Conservation (phyloP, 1,140 invertebrate genomes). For the Cepaea nemoralis region DNA sequence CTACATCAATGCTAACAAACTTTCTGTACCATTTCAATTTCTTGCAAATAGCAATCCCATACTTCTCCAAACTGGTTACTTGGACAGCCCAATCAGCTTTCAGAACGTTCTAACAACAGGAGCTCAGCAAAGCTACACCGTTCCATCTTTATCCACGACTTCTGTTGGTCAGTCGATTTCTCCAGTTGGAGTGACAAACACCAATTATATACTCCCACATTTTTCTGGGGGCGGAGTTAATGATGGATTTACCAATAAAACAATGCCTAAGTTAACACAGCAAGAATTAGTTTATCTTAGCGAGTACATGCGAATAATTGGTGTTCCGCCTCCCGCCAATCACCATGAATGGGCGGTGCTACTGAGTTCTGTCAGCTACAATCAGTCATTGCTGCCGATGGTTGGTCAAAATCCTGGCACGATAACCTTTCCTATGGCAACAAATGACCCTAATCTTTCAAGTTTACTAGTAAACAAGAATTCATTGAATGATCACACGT, state of each 20-base stretch:
- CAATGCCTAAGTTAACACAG: neutral
- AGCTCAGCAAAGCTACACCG: neutral
- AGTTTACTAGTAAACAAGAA: neutral
- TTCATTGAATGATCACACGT: neutral
- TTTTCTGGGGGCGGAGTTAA: neutral
- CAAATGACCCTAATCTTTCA: neutral
- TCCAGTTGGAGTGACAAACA: neutral
- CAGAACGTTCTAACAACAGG: neutral
- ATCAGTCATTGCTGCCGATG: neutral
- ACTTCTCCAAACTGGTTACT: neutral
- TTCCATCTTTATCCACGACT: neutral
- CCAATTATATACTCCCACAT: neutral
- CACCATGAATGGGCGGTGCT: slow-evolving; percentile 52
- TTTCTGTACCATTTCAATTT: neutral
- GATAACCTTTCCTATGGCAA: neutral
- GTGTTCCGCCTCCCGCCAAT: slow-evolving; percentile 51
- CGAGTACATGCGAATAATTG: slow-evolving; percentile 59
- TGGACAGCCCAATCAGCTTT: neutral
- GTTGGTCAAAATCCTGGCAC: neutral
- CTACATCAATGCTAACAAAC: neutral
- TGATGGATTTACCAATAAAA: neutral
- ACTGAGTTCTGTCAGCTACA: slow-evolving; percentile 37
- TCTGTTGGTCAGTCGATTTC: neutral
- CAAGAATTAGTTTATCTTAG: slow-evolving; percentile 54
- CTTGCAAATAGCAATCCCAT: neutral